Evolutionary conservation across 1,140 invertebrate species (phyloP), one percentile per base, ranked within the genome.

Genomic region (Oncopeltus fasciatus): DNA sequence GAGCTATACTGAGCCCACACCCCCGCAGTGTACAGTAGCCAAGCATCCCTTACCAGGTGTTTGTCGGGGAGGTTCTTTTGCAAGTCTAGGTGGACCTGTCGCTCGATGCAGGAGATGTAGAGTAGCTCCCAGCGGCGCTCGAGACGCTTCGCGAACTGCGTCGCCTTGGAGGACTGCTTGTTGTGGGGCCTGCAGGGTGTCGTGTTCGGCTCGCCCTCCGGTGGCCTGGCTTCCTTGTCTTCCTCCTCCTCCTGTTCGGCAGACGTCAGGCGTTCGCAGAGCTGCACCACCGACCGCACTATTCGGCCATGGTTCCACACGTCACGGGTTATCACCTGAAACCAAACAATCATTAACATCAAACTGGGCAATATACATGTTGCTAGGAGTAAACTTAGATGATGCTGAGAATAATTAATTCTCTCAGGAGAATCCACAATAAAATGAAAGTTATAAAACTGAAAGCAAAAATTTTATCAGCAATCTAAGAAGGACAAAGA

Each of bases 81-180:
- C 62, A 80, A 78, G 72, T 90, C 87, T 65, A 90, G 77, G 69
- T 86, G 80, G 74, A 86, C 90, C 75, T 91, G 88, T 84, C 90
- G 90, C 80, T 95, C 92, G 68, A 93, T 79, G 21, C 88, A 86
- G 65, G 86, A 79, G 68, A 95, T 75, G 78, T 90, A 93, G 61
- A 93, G 78, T 64, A 87, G 80, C 72, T 94, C 90, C 87, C 90
- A 93, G 68, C 88, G 84, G 49, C 85, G 77, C 74, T 93, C 87
- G 49, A 93, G 75, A 28, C 82, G 83, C 59, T 74, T 72, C 64
- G 76, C 79, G 67, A 70, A 73, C 67, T 62, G 46, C 18, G 62
- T 53, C 27, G 63, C 65, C 38, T 65, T 47, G n/a, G 47, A 20
- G 28, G 63, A 18, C 38, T 65, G 65, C 8, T 59, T 9, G 18